A percentile compares a stretch with the other conserved stretches of the same genome.
Conservation (phyloP, 2,113 vertebrate genomes). For the Cyrtonyx montezumae region DNA sequence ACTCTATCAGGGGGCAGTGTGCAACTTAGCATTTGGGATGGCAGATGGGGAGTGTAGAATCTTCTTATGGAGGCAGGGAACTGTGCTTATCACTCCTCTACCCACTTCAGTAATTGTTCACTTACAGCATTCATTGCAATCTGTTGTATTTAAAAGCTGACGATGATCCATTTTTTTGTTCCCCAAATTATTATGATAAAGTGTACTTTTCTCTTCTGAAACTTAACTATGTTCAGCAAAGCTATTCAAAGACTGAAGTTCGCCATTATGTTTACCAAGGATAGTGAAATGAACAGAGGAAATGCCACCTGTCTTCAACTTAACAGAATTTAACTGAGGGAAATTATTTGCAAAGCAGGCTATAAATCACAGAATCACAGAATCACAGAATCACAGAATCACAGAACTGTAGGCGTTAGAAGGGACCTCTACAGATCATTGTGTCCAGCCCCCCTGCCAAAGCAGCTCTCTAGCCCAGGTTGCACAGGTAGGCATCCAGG, state of each 20-base stretch:
- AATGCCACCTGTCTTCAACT: background rate
- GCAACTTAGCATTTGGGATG: slow-evolving; percentile 52
- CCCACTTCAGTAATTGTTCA: slow-evolving; percentile 54
- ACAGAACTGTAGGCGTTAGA: too few species aligned
- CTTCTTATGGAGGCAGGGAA: slow-evolving; percentile 30
- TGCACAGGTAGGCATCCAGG: too few species aligned
- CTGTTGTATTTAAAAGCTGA: slow-evolving; percentile 41
- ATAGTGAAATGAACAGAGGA: background rate
- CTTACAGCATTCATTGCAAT: slow-evolving; percentile 50
- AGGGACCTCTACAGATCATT: too few species aligned
- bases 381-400: too few species aligned
- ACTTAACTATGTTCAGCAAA: background rate
- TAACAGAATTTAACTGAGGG: background rate
- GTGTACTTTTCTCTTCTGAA: background rate
- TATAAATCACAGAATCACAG: background rate
- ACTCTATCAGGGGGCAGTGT: slow-evolving; percentile 29
- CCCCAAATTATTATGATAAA: background rate
- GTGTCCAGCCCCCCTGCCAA: too few species aligned
- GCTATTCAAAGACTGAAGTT: background rate
- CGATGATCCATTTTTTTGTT: slow-evolving; percentile 24
- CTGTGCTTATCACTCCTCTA: slow-evolving; percentile 56
- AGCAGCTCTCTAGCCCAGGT: too few species aligned
- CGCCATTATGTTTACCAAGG: background rate
- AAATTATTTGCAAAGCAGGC: background rate
- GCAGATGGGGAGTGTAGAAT: slow-evolving; percentile 48